Evolutionary conservation across 2,888 invertebrate genomes (phyloP).

Genomic region (Carpatolechia fugitivella): DNA sequence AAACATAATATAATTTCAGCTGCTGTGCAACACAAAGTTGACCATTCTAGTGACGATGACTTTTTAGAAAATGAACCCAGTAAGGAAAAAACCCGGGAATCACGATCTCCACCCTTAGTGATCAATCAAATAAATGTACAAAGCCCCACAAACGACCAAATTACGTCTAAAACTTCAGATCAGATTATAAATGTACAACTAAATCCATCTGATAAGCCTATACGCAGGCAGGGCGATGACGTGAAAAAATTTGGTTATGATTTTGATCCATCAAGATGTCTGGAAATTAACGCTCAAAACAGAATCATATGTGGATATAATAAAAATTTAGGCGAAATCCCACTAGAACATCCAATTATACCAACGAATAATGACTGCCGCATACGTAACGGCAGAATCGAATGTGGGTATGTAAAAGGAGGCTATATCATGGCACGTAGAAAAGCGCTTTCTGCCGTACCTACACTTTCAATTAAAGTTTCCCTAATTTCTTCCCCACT

Average conservation of each 20-base stretch:
- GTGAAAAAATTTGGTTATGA: conserved; percentile 37
- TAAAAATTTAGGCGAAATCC: conserved; percentile 44
- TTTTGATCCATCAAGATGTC: conserved; percentile 47
- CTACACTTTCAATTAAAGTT: neutral
- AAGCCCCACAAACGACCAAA: neutral
- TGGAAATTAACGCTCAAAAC: conserved; percentile 33
- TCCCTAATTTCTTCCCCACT: neutral
- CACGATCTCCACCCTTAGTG: neutral
- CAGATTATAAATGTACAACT: neutral
- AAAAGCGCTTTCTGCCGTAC: neutral
- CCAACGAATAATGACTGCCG: conserved; percentile 49
- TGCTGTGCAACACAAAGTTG: conserved; percentile 7
- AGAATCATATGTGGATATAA: conserved; percentile 62
- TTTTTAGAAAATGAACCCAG: neutral
- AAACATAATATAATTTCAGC: conserved; percentile 18
- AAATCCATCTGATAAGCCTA: neutral
- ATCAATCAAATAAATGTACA: neutral
- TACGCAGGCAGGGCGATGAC: neutral
- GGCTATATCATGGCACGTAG: neutral
- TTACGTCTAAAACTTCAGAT: neutral
- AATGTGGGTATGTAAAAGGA: conserved; percentile 52
- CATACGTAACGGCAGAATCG: conserved; percentile 50
- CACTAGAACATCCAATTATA: conserved; percentile 20
- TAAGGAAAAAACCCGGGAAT: neutral
- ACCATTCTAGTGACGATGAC: conserved; percentile 1